Conservation (phyloP, 2,888 invertebrate species). For the Meteorus colon region DNA sequence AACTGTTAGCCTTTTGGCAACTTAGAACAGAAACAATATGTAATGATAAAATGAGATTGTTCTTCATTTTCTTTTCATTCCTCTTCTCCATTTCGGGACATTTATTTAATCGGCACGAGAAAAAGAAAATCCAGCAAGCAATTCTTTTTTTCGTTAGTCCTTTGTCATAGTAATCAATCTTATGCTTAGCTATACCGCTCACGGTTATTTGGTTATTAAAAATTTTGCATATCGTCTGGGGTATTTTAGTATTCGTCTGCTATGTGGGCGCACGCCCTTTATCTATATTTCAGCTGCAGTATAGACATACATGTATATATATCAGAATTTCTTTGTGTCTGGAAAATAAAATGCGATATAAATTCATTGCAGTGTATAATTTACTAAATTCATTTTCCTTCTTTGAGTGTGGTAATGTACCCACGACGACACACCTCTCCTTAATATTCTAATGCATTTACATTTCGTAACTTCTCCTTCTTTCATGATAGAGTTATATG, state of each 20-base stretch:
- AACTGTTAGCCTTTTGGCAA: conserved; percentile 2
- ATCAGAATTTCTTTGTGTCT: conserved; percentile 42
- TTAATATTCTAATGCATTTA: conserved; percentile 65
- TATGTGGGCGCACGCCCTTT: conserved; percentile 3
- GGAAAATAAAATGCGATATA: conserved; percentile 49
- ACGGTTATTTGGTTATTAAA: conserved; percentile 46
- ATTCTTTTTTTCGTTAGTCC: conserved; percentile 38
- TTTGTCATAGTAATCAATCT: conserved; percentile 46
- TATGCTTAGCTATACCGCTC: conserved; percentile 43
- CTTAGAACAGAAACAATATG: conserved; percentile 24
- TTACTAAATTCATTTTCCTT: conserved; percentile 53
- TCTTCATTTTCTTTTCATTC: conserved; percentile 49
- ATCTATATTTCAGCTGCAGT: conserved; percentile 47
- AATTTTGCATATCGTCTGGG: conserved; percentile 42
- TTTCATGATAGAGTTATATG: conserved; percentile 68
- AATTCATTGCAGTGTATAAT: conserved; percentile 52
- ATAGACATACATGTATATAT: conserved; percentile 54
- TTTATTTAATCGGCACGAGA: conserved; percentile 47
- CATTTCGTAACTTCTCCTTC: conserved; percentile 64
- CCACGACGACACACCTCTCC: conserved; percentile 47
- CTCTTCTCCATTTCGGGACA: conserved; percentile 30
- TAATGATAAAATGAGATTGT: conserved; percentile 44
- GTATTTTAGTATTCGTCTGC: conserved; percentile 36
- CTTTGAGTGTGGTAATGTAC: conserved; percentile 56
- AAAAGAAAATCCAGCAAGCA: conserved; percentile 46